These are phyloP conservation scores for Euzophera pinguis DNA, from an alignment of 2,888 invertebrate species.

Conservation along the genomic window DNA sequence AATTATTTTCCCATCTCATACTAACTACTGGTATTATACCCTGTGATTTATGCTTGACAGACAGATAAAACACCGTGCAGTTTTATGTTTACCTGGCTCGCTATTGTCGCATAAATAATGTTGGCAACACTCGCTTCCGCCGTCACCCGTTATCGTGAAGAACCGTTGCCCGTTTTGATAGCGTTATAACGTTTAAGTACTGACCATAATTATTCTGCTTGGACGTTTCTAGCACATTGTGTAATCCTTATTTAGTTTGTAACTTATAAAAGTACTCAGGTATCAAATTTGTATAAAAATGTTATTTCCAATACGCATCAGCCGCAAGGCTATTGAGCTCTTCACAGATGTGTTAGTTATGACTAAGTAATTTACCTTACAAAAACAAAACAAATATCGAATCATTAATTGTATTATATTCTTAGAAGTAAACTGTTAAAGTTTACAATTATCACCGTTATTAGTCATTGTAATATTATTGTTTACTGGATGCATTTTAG, in stretches of 20 bases:
- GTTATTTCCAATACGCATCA: no score
- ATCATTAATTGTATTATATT: no score
- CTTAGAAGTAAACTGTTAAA: no score
- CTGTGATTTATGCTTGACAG: conserved; percentile 40
- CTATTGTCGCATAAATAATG: conserved; percentile 28
- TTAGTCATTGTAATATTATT: no score
- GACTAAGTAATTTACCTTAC: neutral
- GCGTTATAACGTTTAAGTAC: conserved; percentile 7
- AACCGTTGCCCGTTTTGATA: conserved; percentile 6
- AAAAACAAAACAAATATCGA: neutral
- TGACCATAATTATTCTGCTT: neutral
- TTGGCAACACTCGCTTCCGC: conserved; percentile 15
- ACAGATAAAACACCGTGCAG: conserved; percentile 24
- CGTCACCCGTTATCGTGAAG: conserved; percentile 14
- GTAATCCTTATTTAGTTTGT: neutral
- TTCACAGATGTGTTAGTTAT: no score
- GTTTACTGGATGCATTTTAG: no score
- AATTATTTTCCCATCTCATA: conserved; percentile 61
- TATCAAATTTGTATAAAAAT: no score
- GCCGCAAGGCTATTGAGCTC: no score
- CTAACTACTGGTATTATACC: conserved; percentile 62
- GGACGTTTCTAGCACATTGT: neutral
- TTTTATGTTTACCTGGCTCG: conserved; percentile 26
- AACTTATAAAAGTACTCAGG: neutral
- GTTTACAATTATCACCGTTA: no score